Conservation (phyloP, 1,140 invertebrate genomes). For the Radopholus similis region DNA sequence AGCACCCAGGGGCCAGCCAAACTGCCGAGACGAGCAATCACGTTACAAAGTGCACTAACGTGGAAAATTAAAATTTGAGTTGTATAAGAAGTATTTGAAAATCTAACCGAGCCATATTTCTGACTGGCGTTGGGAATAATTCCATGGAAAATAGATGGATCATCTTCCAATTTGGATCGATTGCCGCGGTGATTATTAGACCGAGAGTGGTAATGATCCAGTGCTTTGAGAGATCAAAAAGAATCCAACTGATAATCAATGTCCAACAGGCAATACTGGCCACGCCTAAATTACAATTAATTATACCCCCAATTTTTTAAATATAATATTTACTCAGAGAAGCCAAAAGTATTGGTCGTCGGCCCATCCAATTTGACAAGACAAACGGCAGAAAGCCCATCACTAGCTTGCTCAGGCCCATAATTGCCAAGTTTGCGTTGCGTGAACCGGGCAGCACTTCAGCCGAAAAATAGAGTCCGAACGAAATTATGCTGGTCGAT, state of each 20-base stretch:
- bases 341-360: slow-evolving; percentile 29
- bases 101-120: slow-evolving; percentile 39
- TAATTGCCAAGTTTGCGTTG: slow-evolving; percentile 45
- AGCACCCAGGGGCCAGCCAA: slow-evolving; percentile 27
- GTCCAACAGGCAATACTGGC: slow-evolving; percentile 34
- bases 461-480: slow-evolving; percentile 55
- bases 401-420: slow-evolving; percentile 42
- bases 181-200: slow-evolving; percentile 37
- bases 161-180: slow-evolving; percentile 50
- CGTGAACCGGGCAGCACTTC: slow-evolving; percentile 52
- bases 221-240: slow-evolving; percentile 3
- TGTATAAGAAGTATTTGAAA: not conserved
- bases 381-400: slow-evolving; percentile 39
- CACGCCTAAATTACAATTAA: slow-evolving; percentile 9
- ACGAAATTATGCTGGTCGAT: slow-evolving; percentile 51
- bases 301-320: not conserved
- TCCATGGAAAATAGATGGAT: slow-evolving; percentile 46
- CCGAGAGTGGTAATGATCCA: slow-evolving; percentile 32
- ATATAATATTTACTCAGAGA: slow-evolving; percentile 9
- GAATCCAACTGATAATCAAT: not conserved
- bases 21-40: slow-evolving; percentile 33
- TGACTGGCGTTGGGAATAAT: slow-evolving; percentile 40
- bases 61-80: not conserved
- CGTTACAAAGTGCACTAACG: slow-evolving; percentile 33
- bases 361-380: slow-evolving; percentile 31